phyloP scores from a whole-genome alignment of 37 sponge, comb jelly and placozoan species.

The Beroe forskalii region DNA sequence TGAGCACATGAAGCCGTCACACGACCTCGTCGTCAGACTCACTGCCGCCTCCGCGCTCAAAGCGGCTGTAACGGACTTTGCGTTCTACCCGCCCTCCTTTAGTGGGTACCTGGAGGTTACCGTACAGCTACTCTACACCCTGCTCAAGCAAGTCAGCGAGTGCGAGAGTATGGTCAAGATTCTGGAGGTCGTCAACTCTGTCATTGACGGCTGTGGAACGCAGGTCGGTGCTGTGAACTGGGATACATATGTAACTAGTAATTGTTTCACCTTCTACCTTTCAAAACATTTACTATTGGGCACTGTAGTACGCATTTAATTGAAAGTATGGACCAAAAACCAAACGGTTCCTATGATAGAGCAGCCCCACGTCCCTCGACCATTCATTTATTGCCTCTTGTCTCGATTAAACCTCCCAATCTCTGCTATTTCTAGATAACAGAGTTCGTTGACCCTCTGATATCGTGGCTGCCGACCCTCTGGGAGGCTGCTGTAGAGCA shows the following conservation, averaged over 20 bases:
- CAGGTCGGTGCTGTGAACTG: no score
- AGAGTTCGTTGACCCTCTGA: slow-evolving; percentile 37
- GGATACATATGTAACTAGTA: no score
- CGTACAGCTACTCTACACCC: slow-evolving; percentile 4
- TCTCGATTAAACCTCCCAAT: neutral
- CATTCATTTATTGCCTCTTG: no score
- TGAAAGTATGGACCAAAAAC: neutral
- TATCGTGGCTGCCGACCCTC: slow-evolving; percentile 27
- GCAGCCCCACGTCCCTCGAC: no score
- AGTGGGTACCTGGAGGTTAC: slow-evolving; percentile 22
- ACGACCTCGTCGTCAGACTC: slow-evolving; percentile 43
- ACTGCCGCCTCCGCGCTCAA: slow-evolving; percentile 56
- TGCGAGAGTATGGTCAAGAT: slow-evolving; percentile 42
- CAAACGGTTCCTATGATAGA: neutral
- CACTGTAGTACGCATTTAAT: no score
- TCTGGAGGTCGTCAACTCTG: slow-evolving; percentile 21
- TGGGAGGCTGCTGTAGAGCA: slow-evolving; percentile 32
- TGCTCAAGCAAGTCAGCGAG: slow-evolving; percentile 1
- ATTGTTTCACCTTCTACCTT: no score
- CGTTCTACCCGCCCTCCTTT: slow-evolving; percentile 29
- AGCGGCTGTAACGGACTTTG: slow-evolving; percentile 48
- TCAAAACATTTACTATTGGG: no score
- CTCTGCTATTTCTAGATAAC: no score
- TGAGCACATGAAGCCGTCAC: slow-evolving; percentile 29
- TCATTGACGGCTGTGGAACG: slow-evolving; percentile 29